Conservation (phyloP, 2,113 vertebrate genomes). For the Pygoscelis antarcticus region DNA sequence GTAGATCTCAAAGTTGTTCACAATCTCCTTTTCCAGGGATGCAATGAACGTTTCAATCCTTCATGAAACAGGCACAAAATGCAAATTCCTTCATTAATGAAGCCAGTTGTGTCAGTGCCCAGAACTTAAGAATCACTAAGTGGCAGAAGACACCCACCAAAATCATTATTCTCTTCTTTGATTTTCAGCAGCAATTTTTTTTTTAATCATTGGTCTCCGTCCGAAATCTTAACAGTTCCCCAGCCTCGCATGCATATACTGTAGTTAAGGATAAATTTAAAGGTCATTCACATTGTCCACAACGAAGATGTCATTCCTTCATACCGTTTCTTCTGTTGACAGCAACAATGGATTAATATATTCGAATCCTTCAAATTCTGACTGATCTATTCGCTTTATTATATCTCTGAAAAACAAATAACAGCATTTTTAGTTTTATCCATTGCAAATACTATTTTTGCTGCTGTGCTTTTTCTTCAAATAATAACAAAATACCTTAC, state of each 20-base stretch:
- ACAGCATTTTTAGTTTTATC: neutral
- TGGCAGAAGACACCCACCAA: conserved; percentile 74
- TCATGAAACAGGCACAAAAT: conserved; percentile 72
- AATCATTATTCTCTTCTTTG: conserved; percentile 55
- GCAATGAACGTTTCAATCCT: conserved; percentile 61
- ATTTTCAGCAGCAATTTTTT: conserved; percentile 69
- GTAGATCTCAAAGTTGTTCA: conserved; percentile 68
- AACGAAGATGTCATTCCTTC: conserved; percentile 68
- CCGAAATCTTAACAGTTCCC: conserved; percentile 68
- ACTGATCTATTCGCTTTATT: conserved; percentile 98
- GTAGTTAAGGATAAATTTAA: conserved; percentile 72
- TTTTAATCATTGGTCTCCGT: conserved; percentile 66
- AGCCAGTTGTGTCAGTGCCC: conserved; percentile 67
- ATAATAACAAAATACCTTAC: neutral
- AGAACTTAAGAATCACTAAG: conserved; percentile 52
- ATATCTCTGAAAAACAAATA: conserved; percentile 81
- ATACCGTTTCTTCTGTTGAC: conserved; percentile 93
- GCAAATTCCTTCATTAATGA: conserved; percentile 65
- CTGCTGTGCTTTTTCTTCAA: neutral
- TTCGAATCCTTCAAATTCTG: conserved; percentile 98
- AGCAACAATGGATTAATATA: conserved; percentile 98
- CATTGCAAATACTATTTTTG: neutral
- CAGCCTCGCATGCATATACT: conserved; percentile 82
- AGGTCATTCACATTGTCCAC: conserved; percentile 68
- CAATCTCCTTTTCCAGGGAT: conserved; percentile 65